Evolutionary conservation across 2,113 vertebrate genomes (phyloP), one percentile per base, ranked within the genome.

Genomic region (Xerus inauris): DNA sequence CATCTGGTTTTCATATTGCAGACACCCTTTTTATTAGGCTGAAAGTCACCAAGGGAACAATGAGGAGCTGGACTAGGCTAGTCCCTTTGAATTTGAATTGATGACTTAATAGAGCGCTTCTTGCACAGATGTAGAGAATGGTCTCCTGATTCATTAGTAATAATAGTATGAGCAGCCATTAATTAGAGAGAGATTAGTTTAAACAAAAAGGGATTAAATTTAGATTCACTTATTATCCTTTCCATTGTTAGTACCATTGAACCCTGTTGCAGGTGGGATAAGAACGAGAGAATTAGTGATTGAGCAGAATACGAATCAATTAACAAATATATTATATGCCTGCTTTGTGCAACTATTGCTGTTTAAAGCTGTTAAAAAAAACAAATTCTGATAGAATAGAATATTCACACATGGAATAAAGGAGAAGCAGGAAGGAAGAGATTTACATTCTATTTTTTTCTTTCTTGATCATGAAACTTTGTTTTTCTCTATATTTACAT

Each of bases 201-300:
- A 96, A 98, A 96, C 89, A 94, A 96, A 97, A 89, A 81, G 26
- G 83, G 95, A 96, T 97, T 97, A 95, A 94, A 97, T 94, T 95
- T 97, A 97, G 95, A 96, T 77, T 94, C 89, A 80, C 89, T 96
- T 93, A 87, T 96, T 93, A 97, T 94, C 89, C 80, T 80, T 91
- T 51, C 57, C 72, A 73, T 84, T 96, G 91, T 93, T 76, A 86
- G 84, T 83, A 14, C 40, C 93, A 47, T 81, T 93, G 95, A 97
- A 93, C 73, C 65, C 69, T 97, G 49, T 35, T 96, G 92, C 80
- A 64, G 17, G 65, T 35, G 64, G 82, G 86, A 71, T 40, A 59
- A 91, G 42, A 45, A 73, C 64, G 82, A 85, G 89, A 79, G 86
- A 86, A 65, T 42, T 38, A 51, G 77, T 64, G 28, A 86, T 72